Conservation (phyloP, 2,113 vertebrate genomes). For the Cololabis saira region DNA sequence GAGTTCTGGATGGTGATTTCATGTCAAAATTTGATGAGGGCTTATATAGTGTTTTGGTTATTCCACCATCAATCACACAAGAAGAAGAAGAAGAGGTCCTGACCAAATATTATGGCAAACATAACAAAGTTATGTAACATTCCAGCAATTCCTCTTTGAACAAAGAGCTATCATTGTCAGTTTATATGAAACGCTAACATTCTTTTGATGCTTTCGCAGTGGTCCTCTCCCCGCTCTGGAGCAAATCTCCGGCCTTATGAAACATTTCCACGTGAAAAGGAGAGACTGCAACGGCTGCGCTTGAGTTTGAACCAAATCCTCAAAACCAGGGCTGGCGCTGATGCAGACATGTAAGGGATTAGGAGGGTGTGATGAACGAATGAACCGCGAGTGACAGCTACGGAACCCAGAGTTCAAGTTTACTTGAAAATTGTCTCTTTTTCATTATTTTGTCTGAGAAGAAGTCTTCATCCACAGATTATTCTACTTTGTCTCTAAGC, state of each 20-base stretch:
- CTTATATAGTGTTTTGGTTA: neutral
- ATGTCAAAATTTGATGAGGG: neutral
- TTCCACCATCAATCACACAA: neutral
- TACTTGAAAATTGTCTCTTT: neutral
- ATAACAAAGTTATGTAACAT: neutral
- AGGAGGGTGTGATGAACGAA: too few species aligned
- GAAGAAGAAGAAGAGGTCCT: neutral
- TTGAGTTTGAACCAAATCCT: too few species aligned
- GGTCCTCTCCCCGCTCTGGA: neutral
- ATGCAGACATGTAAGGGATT: neutral
- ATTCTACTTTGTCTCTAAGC: slow-evolving; percentile 2
- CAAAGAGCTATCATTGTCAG: neutral
- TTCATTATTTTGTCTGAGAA: neutral
- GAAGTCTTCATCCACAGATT: neutral
- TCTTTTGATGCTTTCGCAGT: neutral
- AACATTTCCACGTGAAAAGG: neutral
- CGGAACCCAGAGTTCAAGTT: neutral
- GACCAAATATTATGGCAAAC: neutral
- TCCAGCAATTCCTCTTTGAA: slow-evolving; percentile 1
- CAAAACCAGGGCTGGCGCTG: neutral
- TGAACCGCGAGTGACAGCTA: too few species aligned
- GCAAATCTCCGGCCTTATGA: neutral
- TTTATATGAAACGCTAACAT: neutral
- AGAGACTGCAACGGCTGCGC: too few species aligned
- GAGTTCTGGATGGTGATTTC: too few species aligned